Base-by-base conservation (phyloP, 2,888 invertebrate genomes). In the Cerastis leucographa region DNA sequence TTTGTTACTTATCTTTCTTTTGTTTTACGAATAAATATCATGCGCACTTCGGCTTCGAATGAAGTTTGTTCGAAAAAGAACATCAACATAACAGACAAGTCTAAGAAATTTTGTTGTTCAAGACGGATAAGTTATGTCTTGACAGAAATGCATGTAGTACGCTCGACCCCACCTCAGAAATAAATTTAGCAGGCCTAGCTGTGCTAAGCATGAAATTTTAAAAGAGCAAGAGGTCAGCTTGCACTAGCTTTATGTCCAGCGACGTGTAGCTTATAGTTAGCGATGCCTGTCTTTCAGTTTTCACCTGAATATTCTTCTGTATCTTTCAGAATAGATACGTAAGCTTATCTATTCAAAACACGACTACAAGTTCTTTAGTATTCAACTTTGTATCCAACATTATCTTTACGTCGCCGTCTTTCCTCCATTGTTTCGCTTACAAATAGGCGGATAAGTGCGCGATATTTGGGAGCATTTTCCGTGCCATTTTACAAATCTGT, bases 401-500 rank as follows among this genome's bases (percentile, higher is more conserved):
- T 74, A 81, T 85, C 82, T 74, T 35, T 74, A 59, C 56, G 49
- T 69, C 51, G 29, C 61, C 35, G 8, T 35, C 29, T 64, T 72
- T 70, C 51, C 71, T 69, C 82, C 67, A 85, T 85, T 84, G 83
- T 85, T 67, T 81, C 46, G 62, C 35, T 64, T 70, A 85, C 85
- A 85, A 84, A 81, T 75, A 68, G 66, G 69, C 59, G n/a, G 35
- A 70, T 78, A 78, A 81, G 82, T 78, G 82, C 82, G 64, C 81
- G 74, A 81, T 84, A 85, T 84, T 84, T 85, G 72, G 85, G 69
- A 72, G 72, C 78, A 81, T 81, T 84, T 74, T 85, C 81, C 69
- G 42, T 74, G 71, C 85, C 81, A 81, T 85, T 85, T 85, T 85
- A 80, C 85, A 85, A 86, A 85, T 84, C 85, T 85, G 78, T 84